phyloP scores from a whole-genome alignment of 2,888 invertebrate genomes.

The Dryobota labecula region DNA sequence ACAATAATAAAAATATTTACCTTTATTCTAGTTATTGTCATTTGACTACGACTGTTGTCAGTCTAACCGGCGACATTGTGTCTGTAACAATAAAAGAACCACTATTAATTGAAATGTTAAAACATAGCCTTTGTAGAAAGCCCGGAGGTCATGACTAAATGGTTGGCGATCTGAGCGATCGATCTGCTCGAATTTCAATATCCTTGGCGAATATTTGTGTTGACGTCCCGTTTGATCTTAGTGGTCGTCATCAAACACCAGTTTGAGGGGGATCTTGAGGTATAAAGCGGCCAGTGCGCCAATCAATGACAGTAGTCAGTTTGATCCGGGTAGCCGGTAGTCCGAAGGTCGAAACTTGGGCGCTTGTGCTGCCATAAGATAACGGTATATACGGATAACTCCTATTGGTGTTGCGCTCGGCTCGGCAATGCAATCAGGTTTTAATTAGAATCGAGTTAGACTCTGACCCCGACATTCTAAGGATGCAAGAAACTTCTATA shows the following conservation, averaged over 20 bases:
- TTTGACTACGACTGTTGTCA: constrained; percentile 83
- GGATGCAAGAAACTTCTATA: neutral
- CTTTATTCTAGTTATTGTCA: constrained; percentile 90
- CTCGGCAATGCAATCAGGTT: constrained; percentile 1
- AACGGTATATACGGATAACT: no score
- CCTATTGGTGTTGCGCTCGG: neutral
- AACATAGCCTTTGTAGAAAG: neutral
- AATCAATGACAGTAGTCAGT: neutral
- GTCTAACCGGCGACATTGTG: constrained; percentile 84
- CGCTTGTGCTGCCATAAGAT: neutral
- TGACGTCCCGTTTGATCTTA: no score
- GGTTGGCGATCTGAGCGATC: neutral
- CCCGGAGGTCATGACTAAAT: neutral
- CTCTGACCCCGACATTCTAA: neutral
- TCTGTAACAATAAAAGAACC: constrained; percentile 79
- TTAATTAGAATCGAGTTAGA: constrained; percentile 11
- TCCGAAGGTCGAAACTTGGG: neutral
- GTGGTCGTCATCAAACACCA: no score
- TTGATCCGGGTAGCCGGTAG: neutral
- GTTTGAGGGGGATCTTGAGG: neutral
- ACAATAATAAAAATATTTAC: constrained; percentile 69
- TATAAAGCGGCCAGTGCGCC: neutral
- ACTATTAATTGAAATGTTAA: constrained; percentile 25
- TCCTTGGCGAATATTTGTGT: neutral
- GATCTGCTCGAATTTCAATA: constrained; percentile 11